Conservation (phyloP, 2,113 vertebrate genomes). For the Triplophysa tibetana region DNA sequence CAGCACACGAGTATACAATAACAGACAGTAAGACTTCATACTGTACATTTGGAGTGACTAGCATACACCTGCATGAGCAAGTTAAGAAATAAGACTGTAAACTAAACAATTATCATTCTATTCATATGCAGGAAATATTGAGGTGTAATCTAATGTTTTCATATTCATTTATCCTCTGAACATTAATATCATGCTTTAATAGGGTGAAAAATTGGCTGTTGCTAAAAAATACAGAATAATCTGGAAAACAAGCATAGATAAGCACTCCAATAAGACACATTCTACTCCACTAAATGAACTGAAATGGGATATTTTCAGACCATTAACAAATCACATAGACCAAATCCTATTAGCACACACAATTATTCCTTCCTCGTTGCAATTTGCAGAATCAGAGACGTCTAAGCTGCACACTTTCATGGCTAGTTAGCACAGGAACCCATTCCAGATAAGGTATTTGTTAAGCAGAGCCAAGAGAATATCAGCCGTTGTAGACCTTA, state of each 20-base stretch:
- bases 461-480: conserved; percentile 4
- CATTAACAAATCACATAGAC: conserved; percentile 83
- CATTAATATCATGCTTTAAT: conserved; percentile 84
- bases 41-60: not conserved
- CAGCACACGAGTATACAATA: not conserved
- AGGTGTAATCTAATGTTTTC: conserved; percentile 59
- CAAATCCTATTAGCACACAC: conserved; percentile 80
- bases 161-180: conserved; percentile 77
- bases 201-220: conserved; percentile 81
- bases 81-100: conserved; percentile 23
- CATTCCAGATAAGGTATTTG: conserved; percentile 37
- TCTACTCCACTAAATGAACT: conserved; percentile 80
- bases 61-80: not conserved
- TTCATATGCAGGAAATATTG: conserved; percentile 45
- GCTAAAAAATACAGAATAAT: conserved; percentile 77
- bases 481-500: not conserved
- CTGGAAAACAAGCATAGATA: conserved; percentile 77
- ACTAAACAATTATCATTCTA: conserved; percentile 45
- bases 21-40: not conserved
- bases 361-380: conserved; percentile 76
- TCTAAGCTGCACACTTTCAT: conserved; percentile 71
- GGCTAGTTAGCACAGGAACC: conserved; percentile 66
- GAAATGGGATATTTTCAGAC: conserved; percentile 83
- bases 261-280: conserved; percentile 81
- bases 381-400: conserved; percentile 77